Conservation (phyloP, 2,888 invertebrate species). For the Caenorhabditis panamensis region DNA sequence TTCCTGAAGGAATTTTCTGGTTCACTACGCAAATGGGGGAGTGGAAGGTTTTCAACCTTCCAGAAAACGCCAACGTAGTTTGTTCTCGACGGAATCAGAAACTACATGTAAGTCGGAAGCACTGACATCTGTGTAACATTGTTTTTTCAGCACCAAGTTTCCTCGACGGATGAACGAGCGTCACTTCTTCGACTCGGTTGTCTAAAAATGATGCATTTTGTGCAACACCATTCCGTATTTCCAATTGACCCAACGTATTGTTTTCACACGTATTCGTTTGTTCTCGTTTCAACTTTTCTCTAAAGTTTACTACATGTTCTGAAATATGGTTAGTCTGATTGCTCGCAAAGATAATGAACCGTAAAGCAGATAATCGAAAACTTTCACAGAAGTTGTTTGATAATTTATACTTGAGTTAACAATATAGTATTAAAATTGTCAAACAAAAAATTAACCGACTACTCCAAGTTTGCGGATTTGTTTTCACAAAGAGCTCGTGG, state of each 20-base stretch:
- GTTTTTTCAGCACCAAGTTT: conserved; percentile 77
- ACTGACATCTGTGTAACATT: neutral
- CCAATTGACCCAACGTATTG: conserved; percentile 30
- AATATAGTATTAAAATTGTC: too few species aligned
- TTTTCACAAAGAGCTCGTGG: too few species aligned
- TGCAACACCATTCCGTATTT: conserved; percentile 2
- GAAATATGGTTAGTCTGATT: too few species aligned
- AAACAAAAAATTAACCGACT: too few species aligned
- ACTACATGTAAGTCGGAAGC: conserved; percentile 88
- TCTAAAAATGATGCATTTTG: conserved; percentile 21
- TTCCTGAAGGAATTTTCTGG: conserved; percentile 91
- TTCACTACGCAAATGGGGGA: conserved; percentile 81
- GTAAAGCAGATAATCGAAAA: too few species aligned
- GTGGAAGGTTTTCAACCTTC: conserved; percentile 86
- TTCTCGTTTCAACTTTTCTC: neutral
- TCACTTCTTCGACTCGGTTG: conserved; percentile 53
- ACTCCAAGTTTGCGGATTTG: too few species aligned
- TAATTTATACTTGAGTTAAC: too few species aligned
- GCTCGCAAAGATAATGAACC: too few species aligned
- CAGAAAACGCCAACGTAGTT: conserved; percentile 88
- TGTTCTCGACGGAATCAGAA: conserved; percentile 94
- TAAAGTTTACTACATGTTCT: too few species aligned
- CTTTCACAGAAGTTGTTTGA: too few species aligned
- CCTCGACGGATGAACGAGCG: conserved; percentile 78
- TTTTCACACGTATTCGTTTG: neutral